A percentile compares a stretch with the other conserved stretches of the same genome.
These are phyloP conservation scores for Chirona hameri DNA, from an alignment of 2,888 invertebrate genomes.

Conservation along the genomic window DNA sequence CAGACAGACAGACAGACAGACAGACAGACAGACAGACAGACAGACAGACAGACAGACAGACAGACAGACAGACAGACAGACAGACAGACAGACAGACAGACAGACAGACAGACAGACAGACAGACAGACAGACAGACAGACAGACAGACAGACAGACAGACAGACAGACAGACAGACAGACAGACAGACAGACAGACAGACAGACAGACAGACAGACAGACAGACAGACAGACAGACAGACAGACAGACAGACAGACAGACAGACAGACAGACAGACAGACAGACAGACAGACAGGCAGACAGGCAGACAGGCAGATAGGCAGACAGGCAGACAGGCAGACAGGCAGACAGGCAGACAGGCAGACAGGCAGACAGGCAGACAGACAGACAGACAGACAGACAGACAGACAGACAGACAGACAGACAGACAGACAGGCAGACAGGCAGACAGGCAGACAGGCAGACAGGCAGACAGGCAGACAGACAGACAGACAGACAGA, in stretches of 20 bases:
- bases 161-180: too few relatives aligned
- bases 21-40: too few relatives aligned
- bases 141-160: background rate
- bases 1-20: conserved; percentile 5
- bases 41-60: background rate
- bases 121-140: conserved; percentile 25
- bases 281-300: background rate
- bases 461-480: conserved; percentile 12
- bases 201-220: conserved; percentile 13
- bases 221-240: background rate
- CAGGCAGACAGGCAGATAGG: too few relatives aligned
- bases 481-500: background rate
- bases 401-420: conserved; percentile 13
- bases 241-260: too few relatives aligned
- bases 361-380: background rate
- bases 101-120: too few relatives aligned
- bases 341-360: conserved; percentile 8
- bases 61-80: conserved; percentile 13
- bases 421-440: background rate
- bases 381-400: background rate
- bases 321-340: background rate
- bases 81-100: background rate
- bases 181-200: background rate
- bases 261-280: conserved; percentile 26
- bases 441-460: background rate